Percentiles rank a stretch among this genome's conserved stretches.
Evolutionary conservation across 2,113 vertebrate genomes (phyloP).

Genomic region (Rhodinocichla rosea): DNA sequence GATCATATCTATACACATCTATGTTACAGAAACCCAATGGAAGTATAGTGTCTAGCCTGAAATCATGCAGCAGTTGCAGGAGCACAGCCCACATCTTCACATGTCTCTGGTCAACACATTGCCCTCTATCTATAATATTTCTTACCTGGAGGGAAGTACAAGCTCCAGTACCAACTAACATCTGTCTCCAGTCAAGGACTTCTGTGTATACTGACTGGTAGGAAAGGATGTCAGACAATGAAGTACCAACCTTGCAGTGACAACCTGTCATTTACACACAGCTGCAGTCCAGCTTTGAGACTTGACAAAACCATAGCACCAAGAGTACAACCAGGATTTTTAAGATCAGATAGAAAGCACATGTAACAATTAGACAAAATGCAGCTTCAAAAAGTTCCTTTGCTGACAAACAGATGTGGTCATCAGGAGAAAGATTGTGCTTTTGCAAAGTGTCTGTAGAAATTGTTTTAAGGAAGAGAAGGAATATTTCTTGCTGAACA

Average conservation of each 20-base stretch:
- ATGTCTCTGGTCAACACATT: background rate
- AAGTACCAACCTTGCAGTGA: background rate
- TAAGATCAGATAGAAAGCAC: background rate
- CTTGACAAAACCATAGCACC: background rate
- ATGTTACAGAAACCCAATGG: background rate
- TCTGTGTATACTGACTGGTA: accelerated
- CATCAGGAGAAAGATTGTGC: background rate
- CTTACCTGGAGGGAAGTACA: background rate
- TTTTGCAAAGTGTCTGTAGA: background rate
- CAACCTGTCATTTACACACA: background rate
- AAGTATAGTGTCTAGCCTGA: background rate
- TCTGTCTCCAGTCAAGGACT: background rate
- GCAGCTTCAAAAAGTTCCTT: background rate
- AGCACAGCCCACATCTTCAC: background rate
- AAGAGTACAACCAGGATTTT: background rate
- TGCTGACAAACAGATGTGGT: background rate
- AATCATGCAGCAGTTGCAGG: background rate
- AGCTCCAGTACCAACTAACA: background rate
- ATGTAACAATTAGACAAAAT: background rate
- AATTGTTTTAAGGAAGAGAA: background rate
- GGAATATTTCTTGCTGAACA: background rate
- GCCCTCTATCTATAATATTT: background rate
- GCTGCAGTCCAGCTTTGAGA: background rate
- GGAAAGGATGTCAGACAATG: background rate
- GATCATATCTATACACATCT: background rate